Base-by-base conservation (phyloP, 2,113 vertebrate genomes). In the Phalacrocorax carbo region DNA sequence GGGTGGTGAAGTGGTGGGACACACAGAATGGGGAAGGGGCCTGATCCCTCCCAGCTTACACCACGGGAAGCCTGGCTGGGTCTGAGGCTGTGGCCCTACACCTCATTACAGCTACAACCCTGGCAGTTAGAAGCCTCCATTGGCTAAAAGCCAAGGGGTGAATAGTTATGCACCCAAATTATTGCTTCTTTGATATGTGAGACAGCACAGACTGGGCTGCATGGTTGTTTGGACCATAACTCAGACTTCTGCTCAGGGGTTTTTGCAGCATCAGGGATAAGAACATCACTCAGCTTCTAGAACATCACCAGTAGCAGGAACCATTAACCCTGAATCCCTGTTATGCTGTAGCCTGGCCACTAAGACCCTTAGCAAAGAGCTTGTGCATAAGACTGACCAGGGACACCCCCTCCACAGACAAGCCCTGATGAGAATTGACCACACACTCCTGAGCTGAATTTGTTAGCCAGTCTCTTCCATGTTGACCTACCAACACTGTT, bases 261-360 rank as follows among this genome's bases (percentile, higher is more conserved):
- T 62, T 94, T 62, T 94, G 77, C 30, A n/a, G 46, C 30, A 49
- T 51, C 20, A 26, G 46, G 58, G 52, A 4, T 62, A 30, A 77
- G 58, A 82, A 82, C 27, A 15, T 8, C n/a, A 11, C 22, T 68
- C 16, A 40, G 20, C 54, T 83, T 68, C 83, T 68, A 68, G 36
- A 68, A 87, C 83, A 46, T 26, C 40, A 61, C 29, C 38, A 82
- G 44, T 18, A 54, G 51, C 26, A 72, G 52, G 40, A 78, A 29
- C 40, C 3, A 0, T 55, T 79, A 61, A 68, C 16, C n/a, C 68
- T 2, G 0, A 72, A 44, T 6, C n/a, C 30, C 44, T 52, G 17
- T 54, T 72, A 40, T 42, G 60, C 65, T 55, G 51, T 44, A 82
- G 64, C 27, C 25, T 71, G 64, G n/a, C 18, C 58, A 29, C 18